phyloP scores from a whole-genome alignment of 2,797 vertebrate species.

The Paramormyrops hopkinsi region DNA sequence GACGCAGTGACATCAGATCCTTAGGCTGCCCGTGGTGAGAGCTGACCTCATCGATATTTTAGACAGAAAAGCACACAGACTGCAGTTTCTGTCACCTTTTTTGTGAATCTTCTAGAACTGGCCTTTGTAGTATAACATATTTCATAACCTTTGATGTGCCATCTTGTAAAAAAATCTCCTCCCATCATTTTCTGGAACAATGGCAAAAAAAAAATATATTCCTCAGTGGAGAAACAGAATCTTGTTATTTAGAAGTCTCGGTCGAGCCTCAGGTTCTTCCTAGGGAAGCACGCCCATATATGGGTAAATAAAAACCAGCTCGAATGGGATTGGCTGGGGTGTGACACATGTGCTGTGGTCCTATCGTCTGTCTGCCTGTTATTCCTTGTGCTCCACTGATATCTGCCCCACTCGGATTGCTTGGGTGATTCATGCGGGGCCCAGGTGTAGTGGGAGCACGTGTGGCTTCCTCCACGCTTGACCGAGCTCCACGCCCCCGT shows the following conservation, averaged over 20 bases:
- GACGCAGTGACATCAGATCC: slow-evolving; percentile 14
- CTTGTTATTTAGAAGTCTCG: not conserved
- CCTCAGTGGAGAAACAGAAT: not conserved
- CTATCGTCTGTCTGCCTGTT: not conserved
- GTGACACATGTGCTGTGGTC: not conserved
- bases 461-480: not conserved
- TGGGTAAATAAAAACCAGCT: not conserved
- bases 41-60: slow-evolving; percentile 2
- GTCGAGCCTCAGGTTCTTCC: not conserved
- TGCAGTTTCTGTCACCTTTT: not conserved
- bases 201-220: not conserved
- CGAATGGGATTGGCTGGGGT: not conserved
- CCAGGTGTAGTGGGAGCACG: not conserved
- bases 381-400: not conserved
- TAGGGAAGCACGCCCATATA: slow-evolving; percentile 9
- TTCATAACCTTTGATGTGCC: not conserved
- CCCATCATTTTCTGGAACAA: not conserved
- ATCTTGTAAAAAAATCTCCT: not conserved
- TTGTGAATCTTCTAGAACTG: not conserved
- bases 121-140: not conserved
- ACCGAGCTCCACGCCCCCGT: not conserved
- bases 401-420: not conserved
- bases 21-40: not conserved
- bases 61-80: not conserved
- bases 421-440: not conserved